Base-by-base conservation (phyloP, 2,888 invertebrate genomes). In the Metacarcinus magister region DNA sequence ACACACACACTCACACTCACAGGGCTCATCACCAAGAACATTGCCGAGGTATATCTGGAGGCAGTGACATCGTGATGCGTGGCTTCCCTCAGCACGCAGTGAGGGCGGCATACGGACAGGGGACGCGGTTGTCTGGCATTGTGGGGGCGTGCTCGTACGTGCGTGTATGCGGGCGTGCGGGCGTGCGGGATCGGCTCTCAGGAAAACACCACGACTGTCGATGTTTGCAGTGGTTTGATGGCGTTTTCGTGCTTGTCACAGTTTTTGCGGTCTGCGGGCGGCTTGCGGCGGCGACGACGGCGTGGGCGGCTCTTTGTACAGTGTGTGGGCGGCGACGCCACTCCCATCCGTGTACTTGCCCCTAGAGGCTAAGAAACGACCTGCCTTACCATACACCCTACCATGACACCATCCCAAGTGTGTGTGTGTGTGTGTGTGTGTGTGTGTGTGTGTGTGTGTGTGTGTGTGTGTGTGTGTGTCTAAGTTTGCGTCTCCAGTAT, bases 401-500 rank as follows among this genome's bases (percentile, higher is more conserved):
- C 67, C 67, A 82, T 32, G 67, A 67, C 5, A 23, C 67, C 67
- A 5, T 67, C 19, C 19, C 23, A 23, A 19, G 82, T 82, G 82
- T 82, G 82, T 82, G 82, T 82, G 82, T 82, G 82, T 82, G 82
- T 82, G 82, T 82, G 82, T 82, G 82, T 82, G 82, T 82, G 82
- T 82, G 82, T 82, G 82, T 82, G 82, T 82, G 67, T 67, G 67
- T 67, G 67, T 67, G 67, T 82, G 82, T 82, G 82, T 82, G 82
- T 82, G 82, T 82, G 82, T 82, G 82, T 82, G 82, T 82, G 82
- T 82, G 82, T 82, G 82, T 32, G 82, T 32, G 82, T 32, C 32
- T 32, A 8, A 32, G 82, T 82, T 32, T 28, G 32, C 82, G 8
- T 82, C 82, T 82, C 82, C 82, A 23, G 82, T 82, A 82, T 82